Conservation (phyloP, 1,140 invertebrate genomes). For the Apis dorsata region DNA sequence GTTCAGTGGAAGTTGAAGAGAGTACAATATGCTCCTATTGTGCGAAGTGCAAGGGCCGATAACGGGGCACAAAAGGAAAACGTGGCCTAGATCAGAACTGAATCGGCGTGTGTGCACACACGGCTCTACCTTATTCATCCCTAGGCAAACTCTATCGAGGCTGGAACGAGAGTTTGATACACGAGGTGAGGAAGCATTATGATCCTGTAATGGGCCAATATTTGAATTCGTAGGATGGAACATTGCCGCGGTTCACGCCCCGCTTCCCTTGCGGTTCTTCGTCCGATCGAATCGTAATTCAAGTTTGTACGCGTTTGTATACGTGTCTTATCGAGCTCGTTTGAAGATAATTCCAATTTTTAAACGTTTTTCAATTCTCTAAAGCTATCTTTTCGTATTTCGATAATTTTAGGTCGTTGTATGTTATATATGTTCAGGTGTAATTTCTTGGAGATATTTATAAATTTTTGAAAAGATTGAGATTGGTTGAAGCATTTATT, state of each 20-base stretch:
- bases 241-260: conserved; percentile 55
- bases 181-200: conserved; percentile 64
- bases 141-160: conserved; percentile 32
- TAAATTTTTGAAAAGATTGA: no score
- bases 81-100: conserved; percentile 49
- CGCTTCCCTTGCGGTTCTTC: conserved; percentile 40
- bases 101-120: conserved; percentile 17
- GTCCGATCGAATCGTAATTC: conserved; percentile 52
- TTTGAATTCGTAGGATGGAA: conserved; percentile 65
- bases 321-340: not conserved
- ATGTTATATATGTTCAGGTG: no score
- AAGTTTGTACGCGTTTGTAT: not conserved
- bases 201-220: conserved; percentile 73
- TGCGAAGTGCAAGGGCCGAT: conserved; percentile 46
- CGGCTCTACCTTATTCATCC: conserved; percentile 53
- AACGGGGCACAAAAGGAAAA: conserved; percentile 49
- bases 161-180: conserved; percentile 45
- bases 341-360: no score
- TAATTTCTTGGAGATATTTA: no score
- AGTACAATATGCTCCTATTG: conserved; percentile 11
- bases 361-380: no score
- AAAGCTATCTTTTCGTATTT: no score
- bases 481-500: no score
- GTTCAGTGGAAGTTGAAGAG: not conserved
- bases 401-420: no score